phyloP scores from a whole-genome alignment of 2,797 vertebrate species.

The Pteronotus mesoamericanus region DNA sequence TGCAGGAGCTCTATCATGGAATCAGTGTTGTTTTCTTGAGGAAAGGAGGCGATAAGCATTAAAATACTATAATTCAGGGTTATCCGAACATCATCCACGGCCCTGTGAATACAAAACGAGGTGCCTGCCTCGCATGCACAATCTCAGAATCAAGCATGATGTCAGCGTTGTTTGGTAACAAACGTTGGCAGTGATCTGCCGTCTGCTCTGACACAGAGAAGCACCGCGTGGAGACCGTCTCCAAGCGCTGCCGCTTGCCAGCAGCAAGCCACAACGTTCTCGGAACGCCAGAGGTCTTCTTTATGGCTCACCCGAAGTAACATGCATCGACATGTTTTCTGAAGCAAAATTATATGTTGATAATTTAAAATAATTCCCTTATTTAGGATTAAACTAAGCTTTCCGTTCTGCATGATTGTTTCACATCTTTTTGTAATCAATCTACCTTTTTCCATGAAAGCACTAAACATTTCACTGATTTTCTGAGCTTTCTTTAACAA shows the following conservation, averaged over 20 bases:
- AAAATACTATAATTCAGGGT: not conserved
- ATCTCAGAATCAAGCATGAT: not conserved
- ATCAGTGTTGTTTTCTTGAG: not conserved
- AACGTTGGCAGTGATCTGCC: not conserved
- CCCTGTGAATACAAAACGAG: not conserved
- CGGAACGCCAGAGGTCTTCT: not conserved
- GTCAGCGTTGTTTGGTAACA: not conserved
- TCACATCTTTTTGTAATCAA: not conserved
- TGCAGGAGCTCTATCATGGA: not conserved
- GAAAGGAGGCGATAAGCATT: not conserved
- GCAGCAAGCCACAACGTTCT: not conserved
- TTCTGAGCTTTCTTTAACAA: slow-evolving; percentile 9
- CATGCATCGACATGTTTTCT: not conserved
- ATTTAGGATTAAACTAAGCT: slow-evolving; percentile 3
- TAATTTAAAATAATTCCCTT: not conserved
- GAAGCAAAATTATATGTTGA: slow-evolving; percentile 14
- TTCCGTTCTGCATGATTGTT: not conserved
- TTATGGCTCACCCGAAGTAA: not conserved
- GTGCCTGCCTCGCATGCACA: not conserved
- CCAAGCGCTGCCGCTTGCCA: not conserved
- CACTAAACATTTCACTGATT: not conserved
- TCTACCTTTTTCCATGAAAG: not conserved
- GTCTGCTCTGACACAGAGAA: not conserved
- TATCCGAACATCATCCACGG: not conserved
- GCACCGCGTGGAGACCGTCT: not conserved